Evolutionary conservation across 2,888 invertebrate genomes (phyloP), one percentile per base, ranked within the genome.

Genomic region (Nineta flava): DNA sequence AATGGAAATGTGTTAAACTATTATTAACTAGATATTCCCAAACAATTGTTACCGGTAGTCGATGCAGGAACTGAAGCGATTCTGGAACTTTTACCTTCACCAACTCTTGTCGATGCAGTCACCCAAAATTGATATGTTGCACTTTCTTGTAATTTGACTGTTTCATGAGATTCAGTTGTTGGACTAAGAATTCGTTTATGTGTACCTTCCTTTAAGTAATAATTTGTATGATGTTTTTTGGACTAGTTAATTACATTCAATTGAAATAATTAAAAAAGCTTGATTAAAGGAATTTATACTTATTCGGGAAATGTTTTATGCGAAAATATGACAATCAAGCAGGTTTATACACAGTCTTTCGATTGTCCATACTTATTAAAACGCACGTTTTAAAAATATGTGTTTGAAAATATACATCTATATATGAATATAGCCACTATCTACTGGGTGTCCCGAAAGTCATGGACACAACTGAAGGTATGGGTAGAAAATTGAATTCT

Each of bases 61-160:
- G 81, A 77, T 1, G 87, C 85, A 16, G 81, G 73, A 34, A 87
- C 81, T 2, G 83, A 83, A 41, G 84, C 81, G 9, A 85, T 83
- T 50, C 81, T 73, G 0, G 87, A 87, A 53, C 83, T 77, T 57
- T 84, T 82, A 9, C 91, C 90, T 67, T 90, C 90, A 0, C 91
- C 91, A 47, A 87, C 77, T 58, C 81, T 76, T 0, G 90, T 91
- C 12, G 83, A 84, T 3, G 90, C 87, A 0, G 80, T 79, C 21
- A 83, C 72, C 77, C 77, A 77, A 61, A 84, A 83, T 62, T 85
- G 84, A 60, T 83, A 79, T 1, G 83, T 83, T 17, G 81, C 81
- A 44, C 78, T 75, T 47, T 83, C 81, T 53, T 83, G 81, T 2
- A 81, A 73, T 38, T 82, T 68, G 12, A 77, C 74, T 0, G 81